Conservation (phyloP, 2,797 vertebrate genomes). For the Pseudocheirus occidentalis region DNA sequence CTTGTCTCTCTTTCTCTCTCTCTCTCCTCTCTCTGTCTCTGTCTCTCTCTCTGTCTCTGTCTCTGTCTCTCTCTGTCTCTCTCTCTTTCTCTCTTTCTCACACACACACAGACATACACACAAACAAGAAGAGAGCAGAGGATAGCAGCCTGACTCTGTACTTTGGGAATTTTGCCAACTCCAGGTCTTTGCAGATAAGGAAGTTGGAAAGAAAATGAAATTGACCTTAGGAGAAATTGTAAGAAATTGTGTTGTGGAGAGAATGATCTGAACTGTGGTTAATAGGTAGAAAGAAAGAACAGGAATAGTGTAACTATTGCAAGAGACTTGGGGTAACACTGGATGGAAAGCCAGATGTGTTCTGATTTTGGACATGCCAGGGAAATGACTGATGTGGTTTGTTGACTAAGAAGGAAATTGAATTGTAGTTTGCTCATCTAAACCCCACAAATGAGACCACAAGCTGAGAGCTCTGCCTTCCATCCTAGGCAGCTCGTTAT, state of each 20-base stretch:
- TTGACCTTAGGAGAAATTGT: neutral
- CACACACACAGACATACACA: neutral
- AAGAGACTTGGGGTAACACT: neutral
- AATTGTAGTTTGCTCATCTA: neutral
- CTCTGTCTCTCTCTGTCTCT: too few relatives aligned
- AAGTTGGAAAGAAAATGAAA: neutral
- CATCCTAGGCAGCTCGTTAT: neutral
- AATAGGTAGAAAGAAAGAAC: neutral
- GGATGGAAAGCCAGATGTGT: too few relatives aligned
- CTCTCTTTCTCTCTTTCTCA: too few relatives aligned
- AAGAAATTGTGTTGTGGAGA: neutral
- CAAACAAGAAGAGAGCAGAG: neutral
- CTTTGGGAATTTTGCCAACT: neutral
- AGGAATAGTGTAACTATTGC: neutral
- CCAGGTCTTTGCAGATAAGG: neutral
- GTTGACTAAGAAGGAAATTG: neutral
- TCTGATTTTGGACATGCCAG: accelerated
- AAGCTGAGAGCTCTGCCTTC: neutral
- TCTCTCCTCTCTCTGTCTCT: too few relatives aligned
- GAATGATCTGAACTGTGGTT: neutral
- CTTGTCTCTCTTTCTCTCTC: too few relatives aligned
- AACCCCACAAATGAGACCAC: neutral
- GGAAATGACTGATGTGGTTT: accelerated
- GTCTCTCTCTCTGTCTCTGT: too few relatives aligned
- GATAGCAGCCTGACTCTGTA: neutral